A percentile compares a stretch with the other conserved stretches of the same genome.
These are phyloP conservation scores for Nothobranchius kuhntae DNA, from an alignment of 2,113 vertebrate genomes.

Conservation along the genomic window DNA sequence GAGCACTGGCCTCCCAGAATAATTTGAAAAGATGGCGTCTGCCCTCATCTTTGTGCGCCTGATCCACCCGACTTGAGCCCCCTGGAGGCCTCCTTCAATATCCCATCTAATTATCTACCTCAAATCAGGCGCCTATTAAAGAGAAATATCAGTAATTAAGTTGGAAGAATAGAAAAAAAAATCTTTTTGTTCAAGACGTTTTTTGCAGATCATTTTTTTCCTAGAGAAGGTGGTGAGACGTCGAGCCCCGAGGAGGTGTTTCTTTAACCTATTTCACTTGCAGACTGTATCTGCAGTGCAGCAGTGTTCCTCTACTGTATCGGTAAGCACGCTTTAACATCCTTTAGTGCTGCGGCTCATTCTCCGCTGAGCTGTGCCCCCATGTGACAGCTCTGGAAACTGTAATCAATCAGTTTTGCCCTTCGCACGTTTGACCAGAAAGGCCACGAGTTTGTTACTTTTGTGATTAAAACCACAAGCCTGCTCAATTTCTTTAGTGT, in stretches of 20 bases:
- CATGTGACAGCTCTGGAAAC: slow-evolving; percentile 12
- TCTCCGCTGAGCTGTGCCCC: slow-evolving; percentile 20
- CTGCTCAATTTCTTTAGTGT: background rate
- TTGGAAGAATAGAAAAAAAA: slow-evolving; percentile 56
- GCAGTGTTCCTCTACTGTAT: slow-evolving; percentile 36
- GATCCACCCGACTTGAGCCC: slow-evolving; percentile 72
- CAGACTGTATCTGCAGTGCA: slow-evolving; percentile 48
- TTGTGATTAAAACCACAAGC: slow-evolving; percentile 4
- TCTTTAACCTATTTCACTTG: slow-evolving; percentile 49
- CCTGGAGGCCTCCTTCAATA: slow-evolving; percentile 80
- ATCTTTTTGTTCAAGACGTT: slow-evolving; percentile 63
- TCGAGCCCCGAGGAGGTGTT: slow-evolving; percentile 49
- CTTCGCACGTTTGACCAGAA: slow-evolving; percentile 4
- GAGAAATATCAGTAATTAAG: slow-evolving; percentile 82
- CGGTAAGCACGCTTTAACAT: slow-evolving; percentile 29
- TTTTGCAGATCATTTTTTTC: slow-evolving; percentile 39
- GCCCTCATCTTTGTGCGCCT: slow-evolving; percentile 85
- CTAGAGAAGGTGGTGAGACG: slow-evolving; percentile 25
- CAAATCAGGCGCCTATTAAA: slow-evolving; percentile 77
- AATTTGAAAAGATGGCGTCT: slow-evolving; percentile 97
- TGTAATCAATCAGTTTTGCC: slow-evolving; percentile 20
- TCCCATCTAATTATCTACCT: slow-evolving; percentile 81
- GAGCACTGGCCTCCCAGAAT: slow-evolving; percentile 94
- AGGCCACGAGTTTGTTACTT: background rate
- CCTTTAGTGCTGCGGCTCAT: slow-evolving; percentile 17